Base-by-base conservation (phyloP, 2,888 invertebrate species). In the Mactromeris polynyma region DNA sequence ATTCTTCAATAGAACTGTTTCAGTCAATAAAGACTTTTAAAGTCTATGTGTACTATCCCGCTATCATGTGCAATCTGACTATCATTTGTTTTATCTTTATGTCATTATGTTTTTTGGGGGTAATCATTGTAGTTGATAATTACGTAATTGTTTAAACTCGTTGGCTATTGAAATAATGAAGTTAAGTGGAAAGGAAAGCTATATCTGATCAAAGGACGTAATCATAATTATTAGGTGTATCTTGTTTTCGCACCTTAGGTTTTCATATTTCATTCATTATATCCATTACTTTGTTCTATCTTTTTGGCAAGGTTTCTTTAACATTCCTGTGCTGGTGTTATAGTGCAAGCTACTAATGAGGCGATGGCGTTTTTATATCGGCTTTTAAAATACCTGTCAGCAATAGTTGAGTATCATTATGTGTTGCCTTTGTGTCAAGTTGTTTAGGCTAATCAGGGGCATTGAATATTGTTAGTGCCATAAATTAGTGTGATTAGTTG, bases 351-450 rank as follows among this genome's bases (percentile, higher is more conserved):
- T 33, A 36, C 21, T 73, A 73, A 73, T 73, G 73, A 73, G 73
- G n/a, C 36, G 17, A 19, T 73, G 73, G 36, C 73, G 73, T 73
- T 73, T 17, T 14, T 36, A 73, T 73, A 73, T 73, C 73, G 17
- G 73, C 26, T 73, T 19, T n/a, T n/a, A n/a, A n/a, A n/a, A n/a
- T 36, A 73, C 73, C 73, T 73, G 73, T 73, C 73, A 73, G n/a
- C 14, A 36, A 73, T 36, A 0, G 14, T 26, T 14, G 33, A 6
- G 33, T 73, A 73, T 33, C 73, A 73, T 73, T 73, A 33, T 36
- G 2, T 14, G 14, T 33, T 36, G 33, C 73, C n/a, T 73, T 73
- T 73, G 73, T 73, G 19, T 17, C 17, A 17, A 73, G 36, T 73
- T 73, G 73, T 73, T 58, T 36, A 73, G 36, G 33, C 73, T 73